Evolutionary conservation across 1,140 invertebrate species (phyloP).

Genomic region (Sitodiplosis mosellana): DNA sequence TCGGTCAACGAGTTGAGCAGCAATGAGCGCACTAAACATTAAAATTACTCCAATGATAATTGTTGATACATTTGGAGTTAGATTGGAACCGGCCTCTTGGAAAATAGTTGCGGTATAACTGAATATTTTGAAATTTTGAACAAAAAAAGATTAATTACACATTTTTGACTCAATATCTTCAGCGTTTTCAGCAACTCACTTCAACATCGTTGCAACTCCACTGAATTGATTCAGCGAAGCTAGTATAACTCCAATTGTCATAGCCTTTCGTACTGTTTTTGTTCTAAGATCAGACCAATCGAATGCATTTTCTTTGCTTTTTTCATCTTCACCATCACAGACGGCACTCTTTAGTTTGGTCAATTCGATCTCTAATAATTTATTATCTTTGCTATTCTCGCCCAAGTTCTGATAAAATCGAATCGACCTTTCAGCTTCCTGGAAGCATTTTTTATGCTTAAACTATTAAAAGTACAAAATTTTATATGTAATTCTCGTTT

Average conservation of each 20-base stretch:
- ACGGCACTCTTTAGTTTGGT: not conserved
- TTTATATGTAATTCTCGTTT: too few relatives aligned
- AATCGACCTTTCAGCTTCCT: constrained; percentile 16
- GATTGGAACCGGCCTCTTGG: constrained; percentile 4
- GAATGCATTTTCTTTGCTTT: not conserved
- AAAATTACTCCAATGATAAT: too few relatives aligned
- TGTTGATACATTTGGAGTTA: too few relatives aligned
- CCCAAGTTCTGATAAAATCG: constrained; percentile 17
- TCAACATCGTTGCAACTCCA: constrained; percentile 32
- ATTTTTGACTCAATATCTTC: too few relatives aligned
- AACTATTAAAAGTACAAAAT: too few relatives aligned
- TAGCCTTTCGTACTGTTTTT: not conserved
- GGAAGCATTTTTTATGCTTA: not conserved
- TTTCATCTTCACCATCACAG: not conserved
- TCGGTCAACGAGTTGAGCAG: too few relatives aligned
- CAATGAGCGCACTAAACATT: too few relatives aligned
- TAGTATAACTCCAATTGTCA: constrained; percentile 14
- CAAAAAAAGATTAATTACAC: too few relatives aligned
- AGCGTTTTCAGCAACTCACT: too few relatives aligned
- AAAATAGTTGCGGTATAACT: constrained; percentile 45
- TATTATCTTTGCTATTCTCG: constrained; percentile 9
- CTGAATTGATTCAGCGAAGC: constrained; percentile 26
- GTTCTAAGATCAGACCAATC: not conserved
- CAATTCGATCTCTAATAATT: constrained; percentile 10
- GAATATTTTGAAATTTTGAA: too few relatives aligned